phyloP scores from a whole-genome alignment of 2,113 vertebrate genomes.

The Alethe castanea region DNA sequence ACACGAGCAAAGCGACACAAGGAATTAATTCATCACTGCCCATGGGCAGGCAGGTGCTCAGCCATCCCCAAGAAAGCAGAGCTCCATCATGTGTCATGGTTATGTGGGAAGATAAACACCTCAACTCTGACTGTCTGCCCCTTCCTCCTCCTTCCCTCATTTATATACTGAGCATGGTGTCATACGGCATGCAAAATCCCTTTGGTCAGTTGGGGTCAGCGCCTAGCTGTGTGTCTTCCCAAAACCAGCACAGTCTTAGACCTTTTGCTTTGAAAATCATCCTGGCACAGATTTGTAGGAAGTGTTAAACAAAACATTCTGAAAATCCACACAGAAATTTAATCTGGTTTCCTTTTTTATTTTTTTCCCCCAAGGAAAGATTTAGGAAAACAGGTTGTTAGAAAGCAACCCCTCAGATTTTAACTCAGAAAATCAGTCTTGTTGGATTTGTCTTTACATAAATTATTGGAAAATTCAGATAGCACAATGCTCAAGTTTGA shows the following conservation, averaged over 20 bases:
- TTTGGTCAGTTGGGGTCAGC: not conserved
- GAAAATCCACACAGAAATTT: not conserved
- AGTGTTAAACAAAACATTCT: not conserved
- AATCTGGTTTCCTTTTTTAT: not conserved
- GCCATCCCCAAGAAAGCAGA: no score
- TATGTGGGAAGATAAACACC: not conserved
- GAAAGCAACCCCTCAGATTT: not conserved
- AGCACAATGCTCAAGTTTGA: not conserved
- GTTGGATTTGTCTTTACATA: not conserved
- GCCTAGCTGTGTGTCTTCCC: not conserved
- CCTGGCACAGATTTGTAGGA: not conserved
- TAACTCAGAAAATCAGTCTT: not conserved
- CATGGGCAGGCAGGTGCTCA: not conserved
- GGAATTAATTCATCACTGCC: not conserved
- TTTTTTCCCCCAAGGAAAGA: rapidly evolving
- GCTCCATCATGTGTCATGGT: not conserved
- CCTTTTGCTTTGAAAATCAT: not conserved
- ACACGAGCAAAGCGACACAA: not conserved
- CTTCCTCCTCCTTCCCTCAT: not conserved
- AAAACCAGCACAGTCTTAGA: not conserved
- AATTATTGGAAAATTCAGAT: not conserved
- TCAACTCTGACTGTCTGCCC: not conserved
- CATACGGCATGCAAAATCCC: not conserved
- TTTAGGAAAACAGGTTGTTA: not conserved
- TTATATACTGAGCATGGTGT: not conserved